phyloP scores from a whole-genome alignment of 2,113 vertebrate species.

The Brachyhypopomus gauderio region DNA sequence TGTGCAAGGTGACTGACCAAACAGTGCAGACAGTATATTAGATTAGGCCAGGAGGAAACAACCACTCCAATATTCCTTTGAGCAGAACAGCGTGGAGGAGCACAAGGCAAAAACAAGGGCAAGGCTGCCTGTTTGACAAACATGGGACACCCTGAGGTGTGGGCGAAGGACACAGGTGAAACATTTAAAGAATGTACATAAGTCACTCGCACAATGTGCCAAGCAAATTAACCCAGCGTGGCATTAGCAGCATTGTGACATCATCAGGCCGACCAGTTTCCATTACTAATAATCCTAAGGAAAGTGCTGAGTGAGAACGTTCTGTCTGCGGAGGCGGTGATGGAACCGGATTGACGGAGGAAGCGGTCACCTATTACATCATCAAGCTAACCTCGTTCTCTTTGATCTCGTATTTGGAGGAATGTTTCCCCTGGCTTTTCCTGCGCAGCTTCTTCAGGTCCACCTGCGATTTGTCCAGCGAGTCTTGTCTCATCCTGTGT shows the following conservation, averaged over 20 bases:
- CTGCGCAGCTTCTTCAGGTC: constrained; percentile 93
- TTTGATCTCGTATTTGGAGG: constrained; percentile 85
- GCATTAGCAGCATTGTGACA: neutral
- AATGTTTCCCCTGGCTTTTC: constrained; percentile 92
- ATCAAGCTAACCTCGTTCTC: constrained; percentile 86
- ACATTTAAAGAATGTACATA: neutral
- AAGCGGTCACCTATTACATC: neutral
- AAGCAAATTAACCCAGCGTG: neutral
- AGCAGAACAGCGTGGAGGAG: too few relatives aligned
- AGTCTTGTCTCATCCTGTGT: constrained; percentile 87
- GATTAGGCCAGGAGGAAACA: too few relatives aligned
- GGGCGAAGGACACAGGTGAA: too few relatives aligned
- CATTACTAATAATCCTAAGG: neutral
- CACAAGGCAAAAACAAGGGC: too few relatives aligned
- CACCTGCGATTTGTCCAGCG: constrained; percentile 89
- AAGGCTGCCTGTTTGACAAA: too few relatives aligned
- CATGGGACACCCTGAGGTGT: too few relatives aligned
- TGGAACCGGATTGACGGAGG: neutral
- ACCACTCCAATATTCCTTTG: too few relatives aligned
- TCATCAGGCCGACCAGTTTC: neutral
- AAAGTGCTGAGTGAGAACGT: neutral
- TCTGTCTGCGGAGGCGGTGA: neutral
- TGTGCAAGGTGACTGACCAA: too few relatives aligned
- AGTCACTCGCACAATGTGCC: neutral
- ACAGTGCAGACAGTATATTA: too few relatives aligned